Percentiles rank a stretch among this genome's conserved stretches.
These are phyloP conservation scores for Celastrina argiolus DNA, from an alignment of 2,888 invertebrate genomes.

Conservation along the genomic window DNA sequence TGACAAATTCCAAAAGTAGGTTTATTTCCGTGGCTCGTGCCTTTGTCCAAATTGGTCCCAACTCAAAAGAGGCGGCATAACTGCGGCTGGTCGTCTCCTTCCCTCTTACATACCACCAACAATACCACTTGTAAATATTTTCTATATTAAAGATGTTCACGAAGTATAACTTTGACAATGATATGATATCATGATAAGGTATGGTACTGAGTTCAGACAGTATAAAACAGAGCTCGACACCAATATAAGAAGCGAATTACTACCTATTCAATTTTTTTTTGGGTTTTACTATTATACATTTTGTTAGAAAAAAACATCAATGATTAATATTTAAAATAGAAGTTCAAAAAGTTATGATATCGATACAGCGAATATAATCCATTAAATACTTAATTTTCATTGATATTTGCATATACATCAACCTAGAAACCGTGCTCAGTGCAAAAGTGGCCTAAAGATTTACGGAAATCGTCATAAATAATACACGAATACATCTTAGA, in stretches of 20 bases:
- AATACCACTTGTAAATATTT: conserved; percentile 10
- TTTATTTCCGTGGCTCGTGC: conserved; percentile 15
- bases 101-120: conserved; percentile 31
- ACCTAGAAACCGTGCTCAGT: background rate
- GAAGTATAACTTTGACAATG: conserved; percentile 24
- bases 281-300: background rate
- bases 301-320: conserved; percentile 15
- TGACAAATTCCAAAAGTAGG: background rate
- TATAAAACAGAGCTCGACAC: background rate
- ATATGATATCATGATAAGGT: conserved; percentile 27
- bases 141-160: conserved; percentile 10
- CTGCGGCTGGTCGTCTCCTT: conserved; percentile 14
- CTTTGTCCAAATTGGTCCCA: conserved; percentile 62
- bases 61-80: conserved; percentile 45
- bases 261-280: background rate
- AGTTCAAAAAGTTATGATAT: background rate
- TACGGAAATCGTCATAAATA: background rate
- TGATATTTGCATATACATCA: background rate
- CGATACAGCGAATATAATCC: background rate
- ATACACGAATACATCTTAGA: background rate
- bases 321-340: conserved; percentile 15
- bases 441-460: background rate
- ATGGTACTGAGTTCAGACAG: background rate
- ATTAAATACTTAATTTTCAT: background rate
- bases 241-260: conserved; percentile 15